phyloP scores from a whole-genome alignment of 2,888 invertebrate genomes.

The Gibbula magus region DNA sequence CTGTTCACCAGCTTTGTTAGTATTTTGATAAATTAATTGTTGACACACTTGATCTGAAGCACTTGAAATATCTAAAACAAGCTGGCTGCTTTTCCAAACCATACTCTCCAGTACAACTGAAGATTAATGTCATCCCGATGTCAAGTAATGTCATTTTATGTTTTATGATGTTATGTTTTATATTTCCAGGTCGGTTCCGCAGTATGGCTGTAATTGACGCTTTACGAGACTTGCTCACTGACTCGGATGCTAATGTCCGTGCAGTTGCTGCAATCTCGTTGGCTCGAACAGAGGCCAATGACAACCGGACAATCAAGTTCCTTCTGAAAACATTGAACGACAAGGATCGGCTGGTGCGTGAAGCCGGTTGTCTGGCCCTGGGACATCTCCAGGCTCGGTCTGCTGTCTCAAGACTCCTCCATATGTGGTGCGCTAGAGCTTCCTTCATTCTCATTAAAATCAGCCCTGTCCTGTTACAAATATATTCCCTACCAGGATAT shows the following conservation, averaged over 20 bases:
- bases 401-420: conserved; percentile 59
- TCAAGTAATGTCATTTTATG: no score
- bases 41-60: no score
- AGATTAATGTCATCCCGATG: no score
- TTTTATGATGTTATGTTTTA: no score
- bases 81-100: no score
- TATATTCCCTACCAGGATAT: no score
- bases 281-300: conserved; percentile 57
- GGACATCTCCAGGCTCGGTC: conserved; percentile 58
- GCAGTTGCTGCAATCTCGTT: conserved; percentile 66
- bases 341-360: conserved; percentile 64
- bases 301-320: conserved; percentile 46
- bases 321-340: conserved; percentile 56
- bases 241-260: conserved; percentile 60
- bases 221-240: conserved; percentile 57
- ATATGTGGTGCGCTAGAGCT: conserved; percentile 64
- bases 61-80: no score
- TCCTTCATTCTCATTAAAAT: no score
- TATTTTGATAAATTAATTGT: no score
- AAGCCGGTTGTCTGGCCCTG: conserved; percentile 65
- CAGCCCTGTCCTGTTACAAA: no score
- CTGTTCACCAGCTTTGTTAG: no score
- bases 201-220: conserved; percentile 63
- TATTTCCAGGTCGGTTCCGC: conserved; percentile 57
- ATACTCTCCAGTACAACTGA: no score